Evolutionary conservation across 2,113 vertebrate genomes (phyloP).

Genomic region (Catharus fuscescens): DNA sequence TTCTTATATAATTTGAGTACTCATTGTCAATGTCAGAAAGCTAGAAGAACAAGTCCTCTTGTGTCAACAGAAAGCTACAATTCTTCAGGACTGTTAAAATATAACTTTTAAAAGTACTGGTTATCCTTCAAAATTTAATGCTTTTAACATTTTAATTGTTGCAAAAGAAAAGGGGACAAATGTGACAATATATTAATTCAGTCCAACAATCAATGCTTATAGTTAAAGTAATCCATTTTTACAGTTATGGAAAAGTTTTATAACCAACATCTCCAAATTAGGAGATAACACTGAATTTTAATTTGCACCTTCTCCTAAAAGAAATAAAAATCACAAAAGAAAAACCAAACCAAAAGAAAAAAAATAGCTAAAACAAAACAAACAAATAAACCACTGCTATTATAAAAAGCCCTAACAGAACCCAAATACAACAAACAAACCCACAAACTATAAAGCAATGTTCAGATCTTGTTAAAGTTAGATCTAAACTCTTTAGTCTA

Average conservation of each 20-base stretch:
- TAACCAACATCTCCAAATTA: neutral
- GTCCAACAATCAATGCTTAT: neutral
- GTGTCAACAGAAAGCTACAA: neutral
- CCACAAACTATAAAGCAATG: accelerated
- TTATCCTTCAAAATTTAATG: neutral
- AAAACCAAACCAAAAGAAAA: neutral
- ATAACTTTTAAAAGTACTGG: neutral
- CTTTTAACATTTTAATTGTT: neutral
- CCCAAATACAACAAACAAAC: neutral
- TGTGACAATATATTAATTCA: neutral
- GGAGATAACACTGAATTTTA: neutral
- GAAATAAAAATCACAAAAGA: neutral
- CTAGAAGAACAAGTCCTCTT: neutral
- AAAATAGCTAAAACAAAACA: neutral
- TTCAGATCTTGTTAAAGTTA: neutral
- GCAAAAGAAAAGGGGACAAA: neutral
- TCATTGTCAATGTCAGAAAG: neutral
- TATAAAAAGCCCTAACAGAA: neutral
- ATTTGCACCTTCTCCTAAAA: neutral
- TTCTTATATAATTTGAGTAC: neutral
- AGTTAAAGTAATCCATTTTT: neutral
- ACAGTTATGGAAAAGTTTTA: neutral
- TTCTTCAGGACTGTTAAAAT: neutral
- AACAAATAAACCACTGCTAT: neutral
- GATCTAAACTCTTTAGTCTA: neutral